Base-by-base conservation (phyloP, 53 echinoderm and acorn worm species). In the Holothuria scabra region DNA sequence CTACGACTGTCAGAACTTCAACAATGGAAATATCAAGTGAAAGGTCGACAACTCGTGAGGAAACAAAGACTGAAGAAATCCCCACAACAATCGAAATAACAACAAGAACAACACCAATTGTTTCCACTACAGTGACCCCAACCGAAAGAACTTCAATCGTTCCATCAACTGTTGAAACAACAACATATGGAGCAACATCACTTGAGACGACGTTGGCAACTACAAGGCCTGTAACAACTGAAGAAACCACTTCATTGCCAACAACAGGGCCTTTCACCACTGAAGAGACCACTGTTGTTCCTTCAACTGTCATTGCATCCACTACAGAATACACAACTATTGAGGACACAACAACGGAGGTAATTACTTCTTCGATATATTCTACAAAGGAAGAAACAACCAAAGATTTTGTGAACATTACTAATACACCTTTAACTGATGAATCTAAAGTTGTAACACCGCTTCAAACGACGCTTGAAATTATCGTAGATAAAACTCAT, bases 101-200 rank as follows among this genome's bases (percentile, higher is more conserved):
- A 56, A 0, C 49, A 55, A 11, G 18, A 13, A 38, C 46, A 58
- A 78, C 58, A 35, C 26, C 60, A 85, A 61, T 30, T 35, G 6
- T 4, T 6, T 35, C 41, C n/a, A n/a, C n/a, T 8, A 8, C 10
- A 41, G 41, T 3, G 6, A 10, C 10, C 7, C 8, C 56, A 57
- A 12, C 18, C 7, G 23, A 69, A 29, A 41, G 7, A 16, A 28
- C 85, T 26, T n/a, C n/a, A n/a, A n/a, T n/a, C n/a, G n/a, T n/a
- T n/a, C n/a, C n/a, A n/a, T 34, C 63, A 60, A 65, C 62, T 10
- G n/a, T 21, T 10, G 34, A 78, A 75, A 76, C 44, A 11, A 33
- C 44, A 2, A 83, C 83, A n/a, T 46, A 65, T 14, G 83, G 46
- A 64, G 31, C 26, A 48, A 79, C 80, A 79, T 11, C 58, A 33